Base-by-base conservation (phyloP, 2,888 invertebrate species). In the Amphipyra berbera region DNA sequence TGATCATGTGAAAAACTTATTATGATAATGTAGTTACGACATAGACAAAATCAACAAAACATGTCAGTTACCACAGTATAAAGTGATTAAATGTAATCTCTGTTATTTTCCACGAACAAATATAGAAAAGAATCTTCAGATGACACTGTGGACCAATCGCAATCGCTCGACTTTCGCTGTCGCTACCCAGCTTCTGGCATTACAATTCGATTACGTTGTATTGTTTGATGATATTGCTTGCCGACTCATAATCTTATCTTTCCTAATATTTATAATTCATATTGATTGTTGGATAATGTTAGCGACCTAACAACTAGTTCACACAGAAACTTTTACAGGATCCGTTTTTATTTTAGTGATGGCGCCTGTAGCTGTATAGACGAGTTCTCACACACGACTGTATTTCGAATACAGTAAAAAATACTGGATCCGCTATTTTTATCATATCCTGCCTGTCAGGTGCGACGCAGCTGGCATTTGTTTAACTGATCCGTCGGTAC, bases 31-130 rank as follows among this genome's bases (percentile, higher is more conserved):
- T 14, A 27, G 21, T 44, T 46, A 40, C 21, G 50, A 46, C 55
- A 60, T 21, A 47, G 15, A 57, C 30, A 21, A 37, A 45, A 15
- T 54, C 58, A 48, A 74, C 64, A 58, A 45, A 57, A 55, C 64
- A 69, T 53, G 42, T 14, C 49, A 68, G 38, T 45, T 42, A 49
- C 41, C n/a, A 45, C 30, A 15, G n/a, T 42, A 38, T 42, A 37
- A 38, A 49, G 27, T 41, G 49, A 60, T 66, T 63, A 45, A 44
- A 61, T 50, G 27, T 62, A 77, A 79, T 74, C 56, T 61, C 47
- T 53, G 65, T 65, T 58, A 70, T 70, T 78, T 70, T 74, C 75
- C 75, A 79, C 37, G 57, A 13, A 57, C 47, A 66, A 61, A 68
- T 41, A 64, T 13, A 21, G 14, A 48, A n/a, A 9, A 37, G n/a